Evolutionary conservation across 1,140 invertebrate species (phyloP), one percentile per base, ranked within the genome.

Genomic region (Panagrolaimus sp.): DNA sequence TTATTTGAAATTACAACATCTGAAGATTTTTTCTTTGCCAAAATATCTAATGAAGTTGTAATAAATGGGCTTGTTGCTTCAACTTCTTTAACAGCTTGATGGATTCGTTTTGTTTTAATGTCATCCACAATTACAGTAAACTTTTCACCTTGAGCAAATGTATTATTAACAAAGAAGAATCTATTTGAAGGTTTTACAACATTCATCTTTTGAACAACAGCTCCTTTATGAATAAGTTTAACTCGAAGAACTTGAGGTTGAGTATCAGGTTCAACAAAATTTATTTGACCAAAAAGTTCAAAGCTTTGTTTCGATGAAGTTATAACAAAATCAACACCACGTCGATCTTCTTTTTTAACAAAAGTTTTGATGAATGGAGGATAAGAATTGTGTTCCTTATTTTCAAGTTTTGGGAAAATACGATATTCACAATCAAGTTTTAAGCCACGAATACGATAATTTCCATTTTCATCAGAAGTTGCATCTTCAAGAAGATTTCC

Each of bases 291-390:
- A 58, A 58, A 58, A 28, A 58, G 14, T 12, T 58, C 52, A 58
- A 58, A 28, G 10, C 21, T 21, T 7, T 26, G 10, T 12, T 12
- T 21, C 10, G 52, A n/a, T 26, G 21, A 28, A 14, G 52, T 26
- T 12, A 58, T 17, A 12, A 58, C 21, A 28, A 58, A 58, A 28
- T 58, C 21, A 28, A 58, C 52, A 21, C 28, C 17, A 58, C 52
- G 52, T 0, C 52, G 52, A 58, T 58, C 52, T 17, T 58, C 52
- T 14, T 58, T 58, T 28, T 58, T 58, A n/a, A 58, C 52, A 58
- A 58, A 12, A 12, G 52, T 58, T 12, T 58, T 58, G 5, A 58
- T 28, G 17, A 58, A 58, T 6, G 52, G 52, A 12, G 52, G 52
- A 28, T 58, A 58, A 12, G 52, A 28, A 28, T 26, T 12, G 28